Conservation (phyloP, 2,888 invertebrate genomes). For the Lysandra bellargus region DNA sequence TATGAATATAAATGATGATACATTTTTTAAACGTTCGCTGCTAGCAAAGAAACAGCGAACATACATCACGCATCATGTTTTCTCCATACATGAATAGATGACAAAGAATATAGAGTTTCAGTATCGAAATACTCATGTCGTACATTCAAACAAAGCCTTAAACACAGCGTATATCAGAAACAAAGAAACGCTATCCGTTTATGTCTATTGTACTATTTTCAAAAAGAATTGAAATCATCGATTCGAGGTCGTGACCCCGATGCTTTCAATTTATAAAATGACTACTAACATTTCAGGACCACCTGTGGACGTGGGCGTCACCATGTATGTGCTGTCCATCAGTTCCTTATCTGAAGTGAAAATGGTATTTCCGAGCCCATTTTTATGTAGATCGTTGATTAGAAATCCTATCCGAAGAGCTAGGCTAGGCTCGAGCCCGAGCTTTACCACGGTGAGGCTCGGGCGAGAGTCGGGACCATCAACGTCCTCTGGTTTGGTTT, state of each 20-base stretch:
- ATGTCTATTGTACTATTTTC: neutral
- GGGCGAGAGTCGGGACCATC: conserved; percentile 50
- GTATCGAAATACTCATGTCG: neutral
- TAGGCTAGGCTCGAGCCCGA: conserved; percentile 58
- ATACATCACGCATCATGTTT: neutral
- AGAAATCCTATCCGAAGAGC: conserved; percentile 47
- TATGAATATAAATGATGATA: conserved; percentile 18
- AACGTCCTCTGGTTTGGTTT: conserved; percentile 60
- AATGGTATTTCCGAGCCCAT: conserved; percentile 83
- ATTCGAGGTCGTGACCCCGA: conserved; percentile 49
- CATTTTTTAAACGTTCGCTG: neutral
- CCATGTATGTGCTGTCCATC: conserved; percentile 91
- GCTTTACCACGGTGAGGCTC: conserved; percentile 50
- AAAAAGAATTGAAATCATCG: conserved; percentile 1
- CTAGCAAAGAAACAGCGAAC: neutral
- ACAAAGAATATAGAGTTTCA: conserved; percentile 13
- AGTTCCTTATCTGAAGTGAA: conserved; percentile 91
- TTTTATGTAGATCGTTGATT: conserved; percentile 59
- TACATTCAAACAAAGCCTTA: conserved; percentile 2
- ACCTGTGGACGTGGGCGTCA: conserved; percentile 89
- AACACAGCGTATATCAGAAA: neutral
- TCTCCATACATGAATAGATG: neutral
- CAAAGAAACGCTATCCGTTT: conserved; percentile 18
- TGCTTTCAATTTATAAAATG: conserved; percentile 36
- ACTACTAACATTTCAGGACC: conserved; percentile 81